Conservation (phyloP, 2,888 invertebrate species). For the Spialia ferax region DNA sequence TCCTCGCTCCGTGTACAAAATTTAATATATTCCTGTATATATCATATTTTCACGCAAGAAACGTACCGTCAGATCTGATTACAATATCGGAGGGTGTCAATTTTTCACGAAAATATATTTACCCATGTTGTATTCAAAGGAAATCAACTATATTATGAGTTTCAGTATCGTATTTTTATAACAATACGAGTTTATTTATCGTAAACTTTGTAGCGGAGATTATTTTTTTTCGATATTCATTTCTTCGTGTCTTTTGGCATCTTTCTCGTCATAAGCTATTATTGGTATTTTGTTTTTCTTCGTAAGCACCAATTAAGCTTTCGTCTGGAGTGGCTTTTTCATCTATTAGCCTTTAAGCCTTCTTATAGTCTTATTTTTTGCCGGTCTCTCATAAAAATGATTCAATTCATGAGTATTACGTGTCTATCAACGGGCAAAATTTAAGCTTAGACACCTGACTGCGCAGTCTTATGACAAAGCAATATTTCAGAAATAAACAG, state of each 20-base stretch:
- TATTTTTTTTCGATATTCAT: not conserved
- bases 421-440: not conserved
- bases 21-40: conserved; percentile 48
- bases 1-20: conserved; percentile 40
- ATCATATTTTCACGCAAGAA: conserved; percentile 41
- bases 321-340: not conserved
- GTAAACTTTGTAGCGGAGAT: not conserved
- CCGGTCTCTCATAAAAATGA: not conserved
- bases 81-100: conserved; percentile 36
- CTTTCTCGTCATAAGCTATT: not conserved
- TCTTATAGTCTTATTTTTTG: not conserved
- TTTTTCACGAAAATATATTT: conserved; percentile 37
- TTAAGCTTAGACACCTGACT: no score
- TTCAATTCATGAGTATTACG: not conserved
- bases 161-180: conserved; percentile 7
- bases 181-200: conserved; percentile 13
- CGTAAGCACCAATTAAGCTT: not conserved
- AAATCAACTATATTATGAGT: conserved; percentile 32
- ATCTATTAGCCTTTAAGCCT: not conserved
- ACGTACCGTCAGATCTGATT: conserved; percentile 36
- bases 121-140: conserved; percentile 34
- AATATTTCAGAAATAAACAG: no score
- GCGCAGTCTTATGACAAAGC: no score
- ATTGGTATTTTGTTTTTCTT: not conserved
- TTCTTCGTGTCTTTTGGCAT: not conserved